Conservation (phyloP, 2,113 vertebrate genomes). For the Aphelocoma coerulescens region DNA sequence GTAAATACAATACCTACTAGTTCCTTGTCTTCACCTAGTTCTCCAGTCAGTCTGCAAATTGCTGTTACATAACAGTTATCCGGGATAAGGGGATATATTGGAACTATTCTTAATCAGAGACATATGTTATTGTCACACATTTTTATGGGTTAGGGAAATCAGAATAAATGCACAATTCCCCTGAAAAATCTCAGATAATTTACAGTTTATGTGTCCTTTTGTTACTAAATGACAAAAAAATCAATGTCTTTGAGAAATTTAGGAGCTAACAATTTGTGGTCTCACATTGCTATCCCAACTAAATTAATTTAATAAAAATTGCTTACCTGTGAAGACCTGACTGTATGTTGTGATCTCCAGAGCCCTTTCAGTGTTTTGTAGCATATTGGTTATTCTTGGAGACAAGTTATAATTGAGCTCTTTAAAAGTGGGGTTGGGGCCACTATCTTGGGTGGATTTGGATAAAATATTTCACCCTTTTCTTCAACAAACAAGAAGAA, state of each 20-base stretch:
- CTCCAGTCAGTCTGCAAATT: slow-evolving; percentile 54
- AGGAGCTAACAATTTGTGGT: background rate
- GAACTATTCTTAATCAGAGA: slow-evolving; percentile 70
- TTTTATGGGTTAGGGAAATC: slow-evolving; percentile 26
- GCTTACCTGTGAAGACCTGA: slow-evolving; percentile 75
- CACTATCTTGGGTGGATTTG: slow-evolving; percentile 65
- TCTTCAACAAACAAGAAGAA: slow-evolving; percentile 46
- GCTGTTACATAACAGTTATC: slow-evolving; percentile 73
- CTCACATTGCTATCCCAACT: background rate
- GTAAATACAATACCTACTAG: slow-evolving; percentile 61
- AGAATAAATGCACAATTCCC: background rate
- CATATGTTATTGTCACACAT: background rate
- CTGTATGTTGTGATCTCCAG: slow-evolving; percentile 76
- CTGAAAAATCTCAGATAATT: background rate
- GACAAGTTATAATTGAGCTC: slow-evolving; percentile 57
- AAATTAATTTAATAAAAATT: background rate
- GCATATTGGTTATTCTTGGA: slow-evolving; percentile 70
- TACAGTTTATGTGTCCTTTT: background rate
- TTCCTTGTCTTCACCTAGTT: slow-evolving; percentile 60
- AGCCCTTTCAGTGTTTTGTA: slow-evolving; percentile 72
- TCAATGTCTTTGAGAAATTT: background rate
- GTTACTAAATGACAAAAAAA: background rate
- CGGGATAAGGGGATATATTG: slow-evolving; percentile 69
- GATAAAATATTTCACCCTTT: slow-evolving; percentile 67
- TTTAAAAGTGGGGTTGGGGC: slow-evolving; percentile 59